Evolutionary conservation across 2,113 vertebrate genomes (phyloP), one percentile per base, ranked within the genome.

Genomic region (Mastomys coucha): DNA sequence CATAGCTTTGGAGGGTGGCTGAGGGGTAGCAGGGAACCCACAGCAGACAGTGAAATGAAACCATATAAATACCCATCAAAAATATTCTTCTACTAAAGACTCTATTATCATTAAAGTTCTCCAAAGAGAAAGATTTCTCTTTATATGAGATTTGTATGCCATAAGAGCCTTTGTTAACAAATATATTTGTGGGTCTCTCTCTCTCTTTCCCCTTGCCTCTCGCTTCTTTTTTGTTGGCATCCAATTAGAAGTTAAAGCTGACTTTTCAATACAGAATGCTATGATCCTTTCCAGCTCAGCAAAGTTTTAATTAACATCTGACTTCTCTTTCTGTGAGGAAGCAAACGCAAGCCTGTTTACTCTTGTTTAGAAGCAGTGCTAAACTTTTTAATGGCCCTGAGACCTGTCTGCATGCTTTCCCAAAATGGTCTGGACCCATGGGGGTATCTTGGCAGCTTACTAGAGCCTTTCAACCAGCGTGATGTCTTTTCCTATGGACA

Each of bases 281-380:
- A 93, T 56, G 91, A 97, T 89, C 91, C 88, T 93, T 65, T 58
- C 76, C 89, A 97, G 82, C 9, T 73, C 58, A 60, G 89, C 56
- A 93, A 95, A 95, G 89, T 93, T 97, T 98, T 98, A 98, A 98
- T 98, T 98, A 98, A 97, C 95, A 91, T 97, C 86, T 97, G 94
- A 94, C 95, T 98, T 97, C 91, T 89, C 91, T 97, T 97, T 96
- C 94, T 72, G 75, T 92, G 75, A 88, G 91, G 81, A 97, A 73
- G 94, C 89, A 93, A 98, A 93, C 13, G 60, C 42, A 97, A 97
- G 72, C 53, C 89, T 94, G 82, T 96, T 97, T 91, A 58, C 73
- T 93, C 42, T 96, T 90, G 75, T 60, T 96, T 91, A 69, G 85
- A 72, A 95, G 70, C 58, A 93, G 77, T 65, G 51, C 75, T 91